Evolutionary conservation across 2,113 vertebrate genomes (phyloP).

Genomic region (Centropus bengalensis): DNA sequence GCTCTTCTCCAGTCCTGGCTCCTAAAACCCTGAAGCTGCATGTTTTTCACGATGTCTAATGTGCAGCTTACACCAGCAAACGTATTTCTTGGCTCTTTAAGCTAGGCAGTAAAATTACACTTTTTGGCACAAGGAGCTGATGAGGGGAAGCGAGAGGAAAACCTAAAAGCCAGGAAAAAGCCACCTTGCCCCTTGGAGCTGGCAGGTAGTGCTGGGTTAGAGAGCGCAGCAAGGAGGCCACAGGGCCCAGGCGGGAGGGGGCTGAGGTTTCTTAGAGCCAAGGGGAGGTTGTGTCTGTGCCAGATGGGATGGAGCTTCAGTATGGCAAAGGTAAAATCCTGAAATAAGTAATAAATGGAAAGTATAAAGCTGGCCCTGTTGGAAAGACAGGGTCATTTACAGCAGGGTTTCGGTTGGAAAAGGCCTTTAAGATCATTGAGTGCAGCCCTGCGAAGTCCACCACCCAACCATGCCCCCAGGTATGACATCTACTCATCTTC

Average conservation of each 20-base stretch:
- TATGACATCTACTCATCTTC: no score
- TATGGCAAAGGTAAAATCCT: not conserved
- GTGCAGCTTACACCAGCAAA: conserved; percentile 11
- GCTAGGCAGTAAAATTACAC: conserved; percentile 41
- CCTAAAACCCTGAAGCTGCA: conserved; percentile 4
- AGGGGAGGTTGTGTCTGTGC: not conserved
- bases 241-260: not conserved
- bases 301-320: not conserved
- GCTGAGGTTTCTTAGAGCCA: not conserved
- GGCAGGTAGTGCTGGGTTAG: not conserved
- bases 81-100: conserved; percentile 45
- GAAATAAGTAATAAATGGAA: not conserved
- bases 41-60: not conserved
- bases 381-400: not conserved
- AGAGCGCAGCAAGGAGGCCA: not conserved
- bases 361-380: not conserved
- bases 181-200: not conserved
- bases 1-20: not conserved
- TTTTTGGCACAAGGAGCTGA: conserved; percentile 22
- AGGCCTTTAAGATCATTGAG: no score
- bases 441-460: no score
- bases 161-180: conserved; percentile 32
- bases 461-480: no score
- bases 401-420: no score
- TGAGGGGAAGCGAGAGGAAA: conserved; percentile 32